Conservation (phyloP, 2,888 invertebrate genomes). For the Monochamus alternatus region DNA sequence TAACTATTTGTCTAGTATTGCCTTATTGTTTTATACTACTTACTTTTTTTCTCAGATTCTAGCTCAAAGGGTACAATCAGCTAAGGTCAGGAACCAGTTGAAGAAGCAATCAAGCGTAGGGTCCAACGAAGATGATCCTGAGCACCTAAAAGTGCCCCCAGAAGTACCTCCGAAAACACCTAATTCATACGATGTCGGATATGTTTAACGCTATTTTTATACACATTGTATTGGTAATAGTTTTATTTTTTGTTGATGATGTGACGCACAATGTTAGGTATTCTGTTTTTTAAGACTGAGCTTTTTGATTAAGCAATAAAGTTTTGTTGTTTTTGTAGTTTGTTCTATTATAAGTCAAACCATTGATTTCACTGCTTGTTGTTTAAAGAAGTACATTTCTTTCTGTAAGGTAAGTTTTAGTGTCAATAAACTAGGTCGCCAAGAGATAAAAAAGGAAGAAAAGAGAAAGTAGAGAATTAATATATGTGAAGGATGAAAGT, state of each 20-base stretch:
- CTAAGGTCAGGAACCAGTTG: conserved; percentile 60
- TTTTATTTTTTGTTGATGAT: conserved; percentile 1
- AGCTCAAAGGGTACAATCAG: conserved; percentile 66
- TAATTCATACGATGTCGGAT: conserved; percentile 52
- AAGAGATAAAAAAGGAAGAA: too few species aligned
- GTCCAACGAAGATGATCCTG: conserved; percentile 53
- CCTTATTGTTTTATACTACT: not conserved
- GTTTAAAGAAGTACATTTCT: too few species aligned
- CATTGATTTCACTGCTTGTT: too few species aligned
- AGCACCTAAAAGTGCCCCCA: conserved; percentile 59
- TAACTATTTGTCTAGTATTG: too few species aligned
- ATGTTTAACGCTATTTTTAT: conserved; percentile 33
- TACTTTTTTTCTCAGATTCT: conserved; percentile 46
- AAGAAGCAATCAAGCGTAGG: conserved; percentile 59
- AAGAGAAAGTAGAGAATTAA: too few species aligned
- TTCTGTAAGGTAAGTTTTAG: too few species aligned
- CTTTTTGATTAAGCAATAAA: conserved; percentile 28
- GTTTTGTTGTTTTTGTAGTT: conserved; percentile 20
- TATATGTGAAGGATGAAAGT: too few species aligned
- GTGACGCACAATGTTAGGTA: not conserved
- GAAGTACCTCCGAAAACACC: conserved; percentile 52
- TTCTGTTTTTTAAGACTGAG: conserved; percentile 31
- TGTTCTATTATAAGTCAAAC: too few species aligned
- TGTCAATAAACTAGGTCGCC: too few species aligned
- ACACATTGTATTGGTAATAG: conserved; percentile 11